Conservation (phyloP, 2,113 vertebrate species). For the Daubentonia madagascariensis region DNA sequence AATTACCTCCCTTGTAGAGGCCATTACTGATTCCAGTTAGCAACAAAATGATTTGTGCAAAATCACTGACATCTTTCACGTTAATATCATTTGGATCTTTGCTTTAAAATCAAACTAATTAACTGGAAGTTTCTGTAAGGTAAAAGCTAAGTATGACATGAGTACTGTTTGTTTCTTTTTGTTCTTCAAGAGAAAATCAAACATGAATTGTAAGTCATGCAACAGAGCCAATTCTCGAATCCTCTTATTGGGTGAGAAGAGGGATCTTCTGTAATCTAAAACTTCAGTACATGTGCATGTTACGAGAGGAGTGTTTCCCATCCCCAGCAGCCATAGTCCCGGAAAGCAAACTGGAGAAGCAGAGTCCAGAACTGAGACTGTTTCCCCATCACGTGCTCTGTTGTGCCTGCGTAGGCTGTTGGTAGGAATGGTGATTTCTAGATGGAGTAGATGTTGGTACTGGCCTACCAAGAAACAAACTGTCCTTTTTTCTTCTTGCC, state of each 20-base stretch:
- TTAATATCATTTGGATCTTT: neutral
- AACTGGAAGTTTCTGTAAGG: neutral
- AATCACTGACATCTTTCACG: neutral
- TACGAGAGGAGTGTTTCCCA: neutral
- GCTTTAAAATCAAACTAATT: neutral
- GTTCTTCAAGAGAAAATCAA: neutral
- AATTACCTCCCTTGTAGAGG: neutral
- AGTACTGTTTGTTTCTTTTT: neutral
- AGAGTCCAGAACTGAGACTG: neutral
- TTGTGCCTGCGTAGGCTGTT: neutral
- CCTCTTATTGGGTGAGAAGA: neutral
- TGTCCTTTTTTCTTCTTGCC: neutral
- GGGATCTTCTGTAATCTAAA: neutral
- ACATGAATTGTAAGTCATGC: neutral
- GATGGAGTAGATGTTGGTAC: neutral
- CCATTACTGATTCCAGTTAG: neutral
- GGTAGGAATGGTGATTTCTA: neutral
- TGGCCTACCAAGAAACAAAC: neutral
- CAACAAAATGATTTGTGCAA: neutral
- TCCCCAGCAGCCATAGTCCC: neutral
- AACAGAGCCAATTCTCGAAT: neutral
- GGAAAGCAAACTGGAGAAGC: neutral
- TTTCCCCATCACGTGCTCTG: neutral
- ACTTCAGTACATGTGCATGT: neutral
- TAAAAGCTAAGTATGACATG: neutral